A percentile compares a stretch with the other conserved stretches of the same genome.
These are phyloP conservation scores for Phaethornis superciliosus DNA, from an alignment of 2,113 vertebrate genomes.

Conservation along the genomic window DNA sequence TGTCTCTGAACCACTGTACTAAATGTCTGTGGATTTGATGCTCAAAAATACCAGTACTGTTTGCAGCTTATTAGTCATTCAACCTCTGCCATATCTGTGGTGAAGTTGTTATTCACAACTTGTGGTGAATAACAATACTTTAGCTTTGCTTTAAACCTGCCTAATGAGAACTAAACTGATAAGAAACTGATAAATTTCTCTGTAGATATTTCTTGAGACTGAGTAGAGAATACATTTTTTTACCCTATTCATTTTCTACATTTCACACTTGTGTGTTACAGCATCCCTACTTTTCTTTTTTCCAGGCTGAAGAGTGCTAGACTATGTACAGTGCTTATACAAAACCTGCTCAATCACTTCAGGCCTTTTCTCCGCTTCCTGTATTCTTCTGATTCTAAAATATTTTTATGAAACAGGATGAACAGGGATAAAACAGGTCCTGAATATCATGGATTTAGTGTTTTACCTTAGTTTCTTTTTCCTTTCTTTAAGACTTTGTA, in stretches of 20 bases:
- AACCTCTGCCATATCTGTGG: neutral
- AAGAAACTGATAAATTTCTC: no score
- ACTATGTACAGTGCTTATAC: neutral
- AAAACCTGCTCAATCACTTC: neutral
- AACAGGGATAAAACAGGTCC: neutral
- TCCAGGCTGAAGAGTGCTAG: neutral
- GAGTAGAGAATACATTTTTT: neutral
- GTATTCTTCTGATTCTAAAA: neutral
- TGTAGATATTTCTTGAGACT: neutral
- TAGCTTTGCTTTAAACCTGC: neutral
- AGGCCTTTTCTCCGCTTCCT: neutral
- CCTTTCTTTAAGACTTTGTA: neutral
- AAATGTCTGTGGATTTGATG: fast-evolving
- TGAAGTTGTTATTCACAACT: no score
- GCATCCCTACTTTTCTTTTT: neutral
- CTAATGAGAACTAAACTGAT: neutral
- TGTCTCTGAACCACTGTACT: neutral
- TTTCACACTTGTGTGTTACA: neutral
- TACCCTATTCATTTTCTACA: neutral
- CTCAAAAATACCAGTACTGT: neutral
- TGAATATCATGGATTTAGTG: neutral
- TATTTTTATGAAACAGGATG: neutral
- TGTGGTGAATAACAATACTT: neutral
- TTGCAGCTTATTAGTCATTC: neutral
- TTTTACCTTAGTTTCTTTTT: neutral